A percentile compares a stretch with the other conserved stretches of the same genome.
Evolutionary conservation across 2,888 invertebrate genomes (phyloP).

Genomic region (Melinaea menophilus): DNA sequence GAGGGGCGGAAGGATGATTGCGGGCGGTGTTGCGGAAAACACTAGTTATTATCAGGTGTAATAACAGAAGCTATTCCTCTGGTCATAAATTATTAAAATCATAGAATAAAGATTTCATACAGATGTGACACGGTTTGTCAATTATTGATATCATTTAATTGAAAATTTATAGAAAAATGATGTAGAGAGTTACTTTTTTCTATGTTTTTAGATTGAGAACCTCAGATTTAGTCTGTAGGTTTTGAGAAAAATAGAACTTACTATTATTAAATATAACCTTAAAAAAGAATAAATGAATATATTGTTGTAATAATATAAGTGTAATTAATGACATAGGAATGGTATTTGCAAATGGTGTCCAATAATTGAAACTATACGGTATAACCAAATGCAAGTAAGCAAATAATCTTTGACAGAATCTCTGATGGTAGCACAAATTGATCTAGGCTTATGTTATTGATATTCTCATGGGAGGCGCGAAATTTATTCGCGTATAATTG

Average conservation of each 20-base stretch:
- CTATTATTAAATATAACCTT: no score
- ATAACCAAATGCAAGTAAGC: not conserved
- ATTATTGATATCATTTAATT: not conserved
- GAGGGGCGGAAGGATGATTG: constrained; percentile 30
- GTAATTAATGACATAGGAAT: no score
- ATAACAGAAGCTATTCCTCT: constrained; percentile 55
- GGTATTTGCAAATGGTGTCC: no score
- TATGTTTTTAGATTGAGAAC: no score
- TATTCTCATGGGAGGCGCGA: constrained; percentile 60
- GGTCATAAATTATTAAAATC: constrained; percentile 51
- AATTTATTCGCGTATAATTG: constrained; percentile 60
- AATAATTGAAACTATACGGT: no score
- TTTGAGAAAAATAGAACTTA: no score
- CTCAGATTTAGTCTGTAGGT: no score
- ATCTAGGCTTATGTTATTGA: constrained; percentile 55
- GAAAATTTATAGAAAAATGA: not conserved
- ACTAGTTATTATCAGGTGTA: constrained; percentile 34
- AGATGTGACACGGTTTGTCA: constrained; percentile 34
- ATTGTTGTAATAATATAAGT: no score
- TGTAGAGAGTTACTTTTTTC: no score
- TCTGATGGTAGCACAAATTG: constrained; percentile 54
- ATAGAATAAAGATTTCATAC: constrained; percentile 40
- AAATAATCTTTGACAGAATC: constrained; percentile 41
- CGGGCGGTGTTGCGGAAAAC: constrained; percentile 32
- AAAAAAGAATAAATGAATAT: no score